Base-by-base conservation (phyloP, 2,113 vertebrate genomes). In the Pygoscelis adeliae region DNA sequence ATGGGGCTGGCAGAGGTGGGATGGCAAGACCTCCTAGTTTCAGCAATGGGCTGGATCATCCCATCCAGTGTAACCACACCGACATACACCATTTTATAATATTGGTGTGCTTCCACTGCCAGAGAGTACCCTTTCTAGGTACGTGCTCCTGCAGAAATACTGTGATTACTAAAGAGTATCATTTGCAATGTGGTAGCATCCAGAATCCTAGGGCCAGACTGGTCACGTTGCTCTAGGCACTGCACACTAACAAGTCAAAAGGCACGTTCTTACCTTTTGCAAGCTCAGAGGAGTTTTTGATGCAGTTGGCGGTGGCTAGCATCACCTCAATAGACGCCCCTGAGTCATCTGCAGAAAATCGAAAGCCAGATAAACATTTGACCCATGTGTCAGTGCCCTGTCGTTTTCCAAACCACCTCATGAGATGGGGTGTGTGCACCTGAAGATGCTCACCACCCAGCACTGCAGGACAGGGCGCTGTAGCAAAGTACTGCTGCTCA, bases 31-130 rank as follows among this genome's bases (percentile, higher is more conserved):
- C 15, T 76, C 18, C 19, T 44, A 6, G 21, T 71, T 74, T 25
- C 62, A 90, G 47, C 74, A 40, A 0, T 3, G 19, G 40, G 3
- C 36, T 55, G 49, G 22, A 36, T 87, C 49, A 21, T 77, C 9
- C 81, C 49, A 29, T 29, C 46, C 32, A 9, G 11, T 50, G 42
- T 76, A 50, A 46, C 47, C 26, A 13, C 67, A 38, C 6, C 34
- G 25, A 2, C 1, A 1, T 29, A 17, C 9, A 15, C 21, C 21
- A 1, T 38, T 44, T 59, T 26, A 23, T 34, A 16, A 17, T 18
- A 5, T 1, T 38, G 44, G 15, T 19, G 62, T 70, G 38, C 30
- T 89, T 59, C 70, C 13, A 5, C 14, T 69, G 69, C 30, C 52
- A 42, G 21, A 46, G 56, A 22, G 29, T 12, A 8, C n/a, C 5